Percentiles rank a stretch among this genome's conserved stretches.
Evolutionary conservation across 2,797 vertebrate species (phyloP).

Genomic region (Onychomys leucogaster): DNA sequence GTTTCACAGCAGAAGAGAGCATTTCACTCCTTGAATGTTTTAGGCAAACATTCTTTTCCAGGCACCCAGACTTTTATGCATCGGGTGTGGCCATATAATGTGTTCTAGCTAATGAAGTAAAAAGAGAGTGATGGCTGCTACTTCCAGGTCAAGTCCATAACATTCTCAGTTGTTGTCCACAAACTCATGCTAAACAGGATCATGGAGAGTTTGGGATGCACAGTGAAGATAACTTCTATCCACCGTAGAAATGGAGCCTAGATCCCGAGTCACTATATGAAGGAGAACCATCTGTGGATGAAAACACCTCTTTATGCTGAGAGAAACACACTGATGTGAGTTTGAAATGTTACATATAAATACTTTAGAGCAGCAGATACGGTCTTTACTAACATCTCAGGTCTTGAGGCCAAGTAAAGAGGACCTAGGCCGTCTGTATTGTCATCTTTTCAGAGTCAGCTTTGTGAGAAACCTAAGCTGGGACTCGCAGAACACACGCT

Average conservation of each 20-base stretch:
- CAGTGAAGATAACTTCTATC: not conserved
- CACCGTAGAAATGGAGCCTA: not conserved
- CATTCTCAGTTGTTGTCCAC: not conserved
- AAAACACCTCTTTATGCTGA: not conserved
- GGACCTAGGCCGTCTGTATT: not conserved
- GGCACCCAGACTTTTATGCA: not conserved
- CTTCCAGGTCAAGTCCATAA: not conserved
- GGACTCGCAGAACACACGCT: rapidly evolving
- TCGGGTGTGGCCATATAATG: not conserved
- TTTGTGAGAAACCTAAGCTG: not conserved
- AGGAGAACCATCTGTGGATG: not conserved
- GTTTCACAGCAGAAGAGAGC: not conserved
- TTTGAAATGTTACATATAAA: not conserved
- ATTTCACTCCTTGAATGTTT: not conserved
- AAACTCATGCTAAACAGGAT: not conserved
- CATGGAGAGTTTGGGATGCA: not conserved
- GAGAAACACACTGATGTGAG: not conserved
- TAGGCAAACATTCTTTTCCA: not conserved
- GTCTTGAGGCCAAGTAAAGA: not conserved
- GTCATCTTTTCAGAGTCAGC: not conserved
- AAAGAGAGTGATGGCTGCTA: not conserved
- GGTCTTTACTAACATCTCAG: not conserved
- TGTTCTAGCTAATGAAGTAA: not conserved
- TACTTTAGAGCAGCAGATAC: not conserved
- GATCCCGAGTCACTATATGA: not conserved